Evolutionary conservation across 2,797 vertebrate genomes (phyloP), one percentile per base, ranked within the genome.

Genomic region (Pelodytes ibericus): DNA sequence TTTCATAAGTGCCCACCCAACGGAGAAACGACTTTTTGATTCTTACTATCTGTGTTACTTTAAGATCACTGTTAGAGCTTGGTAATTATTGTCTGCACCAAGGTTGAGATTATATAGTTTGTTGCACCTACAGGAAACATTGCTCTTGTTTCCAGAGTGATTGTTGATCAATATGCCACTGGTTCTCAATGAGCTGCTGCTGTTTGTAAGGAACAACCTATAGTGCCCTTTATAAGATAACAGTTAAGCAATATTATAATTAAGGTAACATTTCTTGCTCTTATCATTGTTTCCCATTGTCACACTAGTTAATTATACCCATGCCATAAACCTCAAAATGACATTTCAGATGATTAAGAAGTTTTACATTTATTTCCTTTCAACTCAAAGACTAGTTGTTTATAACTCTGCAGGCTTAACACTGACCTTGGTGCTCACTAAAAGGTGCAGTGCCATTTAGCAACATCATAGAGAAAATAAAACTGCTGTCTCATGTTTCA

Each of bases 261-360:
- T 53, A 0, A 8, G 8, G 24, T 51, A 47, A 0, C 0, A 71
- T 36, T 63, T 66, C 63, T 71, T 75, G 62, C 26, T 80, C 61
- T 82, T 83, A 75, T 81, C 77, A 29, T 49, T 80, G 68, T 82
- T 62, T 56, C 71, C 68, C 76, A 74, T 61, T 0, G 0, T 79
- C 30, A 70, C 16, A 80, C 80, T 67, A 67, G 65, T 83, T 82
- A 76, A 79, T 81, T 81, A 76, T 41, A 31, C 68, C 53, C 3
- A 69, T 29, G 47, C 30, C 66, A 36, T 84, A 86, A 83, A 83
- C 15, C 18, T 24, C 26, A 56, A 1, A 30, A 25, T 75, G 31
- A 64, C 64, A 72, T 72, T 26, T 72, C 60, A 80, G 71, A 9
- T 69, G 20, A 79, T 68, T 63, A 8, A 30, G 39, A 24, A 16